Evolutionary conservation across 2,113 vertebrate species (phyloP).

Genomic region (Bos taurus): ARS-UCD2.0 NC_037344.1:17463001-17463500

Average conservation of each 20-base stretch:
- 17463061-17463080: not conserved
- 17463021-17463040: slow-evolving; percentile 30
- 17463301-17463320: not conserved
- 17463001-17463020: not conserved
- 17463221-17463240: not conserved
- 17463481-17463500: not conserved
- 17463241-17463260: not conserved
- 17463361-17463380: not conserved
- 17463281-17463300: not conserved
- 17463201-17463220: not conserved
- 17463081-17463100: not conserved
- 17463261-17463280: not conserved
- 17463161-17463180: not conserved
- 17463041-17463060: not conserved
- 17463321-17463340: not conserved
- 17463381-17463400: not conserved
- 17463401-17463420: not conserved
- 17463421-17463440: not conserved
- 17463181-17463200: not conserved
- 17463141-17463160: not conserved
- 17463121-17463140: not conserved
- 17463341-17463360: not conserved
- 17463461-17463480: not conserved
- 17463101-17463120: not conserved
- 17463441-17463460: not conserved